Conservation (phyloP, 2,797 vertebrate genomes). For the Melanogrammus aeglefinus region DNA sequence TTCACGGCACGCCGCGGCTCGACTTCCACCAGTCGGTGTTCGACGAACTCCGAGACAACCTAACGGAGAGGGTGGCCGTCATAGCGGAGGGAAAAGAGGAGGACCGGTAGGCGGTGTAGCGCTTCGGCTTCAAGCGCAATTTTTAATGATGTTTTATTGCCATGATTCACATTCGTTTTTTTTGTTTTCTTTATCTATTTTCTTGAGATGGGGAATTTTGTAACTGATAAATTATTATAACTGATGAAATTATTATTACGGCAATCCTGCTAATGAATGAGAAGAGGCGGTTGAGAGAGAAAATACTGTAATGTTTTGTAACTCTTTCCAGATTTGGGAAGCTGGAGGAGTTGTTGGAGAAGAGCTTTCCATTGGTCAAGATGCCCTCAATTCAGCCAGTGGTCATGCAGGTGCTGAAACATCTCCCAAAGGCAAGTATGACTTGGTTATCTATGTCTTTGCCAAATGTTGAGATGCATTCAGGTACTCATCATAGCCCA, state of each 20-base stretch:
- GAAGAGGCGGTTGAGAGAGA: background rate
- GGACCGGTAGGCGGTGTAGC: constrained; percentile 75
- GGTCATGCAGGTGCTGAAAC: constrained; percentile 98
- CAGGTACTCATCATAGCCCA: background rate
- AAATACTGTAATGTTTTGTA: background rate
- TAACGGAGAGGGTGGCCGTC: constrained; percentile 89
- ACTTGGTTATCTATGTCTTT: background rate
- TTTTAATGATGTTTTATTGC: background rate
- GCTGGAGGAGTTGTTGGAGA: constrained; percentile 93
- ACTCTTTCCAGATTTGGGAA: constrained; percentile 82
- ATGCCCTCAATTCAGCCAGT: constrained; percentile 97
- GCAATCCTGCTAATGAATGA: background rate
- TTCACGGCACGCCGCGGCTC: constrained; percentile 92
- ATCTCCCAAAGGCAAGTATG: constrained; percentile 85
- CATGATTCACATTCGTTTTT: background rate
- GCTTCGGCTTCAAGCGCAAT: background rate
- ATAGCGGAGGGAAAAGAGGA: constrained; percentile 93
- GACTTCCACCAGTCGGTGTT: constrained; percentile 99
- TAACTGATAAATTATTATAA: background rate
- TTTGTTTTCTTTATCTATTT: background rate
- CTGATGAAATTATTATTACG: background rate
- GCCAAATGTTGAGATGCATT: background rate
- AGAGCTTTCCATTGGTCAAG: constrained; percentile 96
- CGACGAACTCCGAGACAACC: constrained; percentile 92
- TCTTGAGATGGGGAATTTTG: background rate